phyloP scores from a whole-genome alignment of 92 coral and sea anemone species.

The Epizoanthus stellaris region DNA sequence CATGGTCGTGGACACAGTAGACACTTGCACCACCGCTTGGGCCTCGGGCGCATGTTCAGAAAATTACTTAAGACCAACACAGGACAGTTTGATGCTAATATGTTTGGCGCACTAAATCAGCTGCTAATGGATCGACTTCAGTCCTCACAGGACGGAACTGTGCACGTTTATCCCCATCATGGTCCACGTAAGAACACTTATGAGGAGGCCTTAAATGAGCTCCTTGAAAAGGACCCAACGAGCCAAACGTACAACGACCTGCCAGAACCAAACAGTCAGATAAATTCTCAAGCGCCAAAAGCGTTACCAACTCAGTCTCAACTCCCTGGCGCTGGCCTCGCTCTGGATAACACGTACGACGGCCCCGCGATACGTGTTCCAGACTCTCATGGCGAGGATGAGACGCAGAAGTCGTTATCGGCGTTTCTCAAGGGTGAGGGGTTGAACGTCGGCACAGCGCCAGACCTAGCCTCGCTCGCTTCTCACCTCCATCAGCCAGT shows the following conservation, averaged over 20 bases:
- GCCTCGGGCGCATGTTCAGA: slow-evolving; percentile 7
- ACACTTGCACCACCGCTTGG: neutral
- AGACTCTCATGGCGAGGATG: slow-evolving; percentile 4
- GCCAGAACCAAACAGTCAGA: neutral
- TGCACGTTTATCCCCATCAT: slow-evolving; percentile 69
- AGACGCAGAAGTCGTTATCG: neutral
- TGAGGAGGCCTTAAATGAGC: slow-evolving; percentile 66
- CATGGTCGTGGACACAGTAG: slow-evolving; percentile 12
- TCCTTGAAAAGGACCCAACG: slow-evolving; percentile 46
- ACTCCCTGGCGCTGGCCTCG: slow-evolving; percentile 13
- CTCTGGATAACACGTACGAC: slow-evolving; percentile 60
- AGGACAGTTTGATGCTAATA: slow-evolving; percentile 23
- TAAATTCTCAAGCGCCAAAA: neutral
- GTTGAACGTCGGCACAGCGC: neutral
- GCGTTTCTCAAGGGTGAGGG: slow-evolving; percentile 28
- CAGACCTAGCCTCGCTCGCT: slow-evolving; percentile 13
- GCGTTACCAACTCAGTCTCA: slow-evolving; percentile 1
- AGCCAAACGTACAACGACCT: slow-evolving; percentile 22
- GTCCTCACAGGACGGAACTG: slow-evolving; percentile 76
- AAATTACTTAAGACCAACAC: slow-evolving; percentile 27
- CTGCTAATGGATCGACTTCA: slow-evolving; percentile 66
- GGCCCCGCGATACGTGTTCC: slow-evolving; percentile 76
- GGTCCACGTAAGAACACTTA: slow-evolving; percentile 65
- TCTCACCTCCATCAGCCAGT: slow-evolving; percentile 69
- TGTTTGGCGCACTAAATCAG: slow-evolving; percentile 48